These are phyloP conservation scores for Cotesia typhae DNA, from an alignment of 1,140 invertebrate genomes.

Conservation along the genomic window DNA sequence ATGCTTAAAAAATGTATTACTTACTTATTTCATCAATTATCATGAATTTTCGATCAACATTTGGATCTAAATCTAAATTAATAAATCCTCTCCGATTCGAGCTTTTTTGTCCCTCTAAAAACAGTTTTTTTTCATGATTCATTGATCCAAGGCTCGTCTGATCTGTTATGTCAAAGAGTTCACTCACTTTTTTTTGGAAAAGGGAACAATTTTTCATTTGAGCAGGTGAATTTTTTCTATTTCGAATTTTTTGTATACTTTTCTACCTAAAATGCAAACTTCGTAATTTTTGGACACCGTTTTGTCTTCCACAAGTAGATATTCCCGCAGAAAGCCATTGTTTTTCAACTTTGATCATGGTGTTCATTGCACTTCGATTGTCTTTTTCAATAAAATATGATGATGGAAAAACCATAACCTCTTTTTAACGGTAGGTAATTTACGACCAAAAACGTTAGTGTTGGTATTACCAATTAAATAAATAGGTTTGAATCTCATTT, in stretches of 20 bases:
- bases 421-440: constrained; percentile 34
- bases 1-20: not conserved
- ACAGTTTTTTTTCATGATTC: constrained; percentile 6
- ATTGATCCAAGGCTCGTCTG: constrained; percentile 1
- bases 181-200: constrained; percentile 19
- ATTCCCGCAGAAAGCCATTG: constrained; percentile 28
- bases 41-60: constrained; percentile 16
- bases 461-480: constrained; percentile 17
- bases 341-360: constrained; percentile 30
- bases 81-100: constrained; percentile 35
- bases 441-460: constrained; percentile 32
- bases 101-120: constrained; percentile 32
- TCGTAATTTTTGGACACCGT: constrained; percentile 28
- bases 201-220: constrained; percentile 19
- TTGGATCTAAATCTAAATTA: constrained; percentile 27
- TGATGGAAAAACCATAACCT: constrained; percentile 20
- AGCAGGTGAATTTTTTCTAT: constrained; percentile 9
- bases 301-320: constrained; percentile 25
- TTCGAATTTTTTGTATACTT: constrained; percentile 17
- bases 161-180: constrained; percentile 27
- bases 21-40: constrained; percentile 33
- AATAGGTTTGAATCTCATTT: constrained; percentile 21
- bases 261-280: constrained; percentile 24
- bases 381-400: constrained; percentile 33
- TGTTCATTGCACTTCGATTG: constrained; percentile 26